phyloP scores from a whole-genome alignment of 2,888 invertebrate species.

The Petrolisthes cinctipes region DNA sequence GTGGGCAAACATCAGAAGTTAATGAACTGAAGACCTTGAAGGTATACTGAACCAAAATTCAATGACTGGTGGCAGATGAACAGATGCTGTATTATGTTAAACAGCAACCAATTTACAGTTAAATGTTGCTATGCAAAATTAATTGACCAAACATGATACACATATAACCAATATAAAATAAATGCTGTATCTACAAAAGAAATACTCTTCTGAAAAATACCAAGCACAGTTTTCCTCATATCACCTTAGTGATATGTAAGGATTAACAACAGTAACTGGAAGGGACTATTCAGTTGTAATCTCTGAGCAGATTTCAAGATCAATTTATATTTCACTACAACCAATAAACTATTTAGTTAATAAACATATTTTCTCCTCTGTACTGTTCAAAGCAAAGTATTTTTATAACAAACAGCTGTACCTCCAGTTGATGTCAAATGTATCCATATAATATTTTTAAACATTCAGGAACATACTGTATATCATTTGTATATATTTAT shows the following conservation, averaged over 20 bases:
- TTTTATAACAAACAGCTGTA: neutral
- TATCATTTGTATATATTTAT: slow-evolving; percentile 12
- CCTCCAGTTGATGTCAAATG: neutral
- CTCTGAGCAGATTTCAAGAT: slow-evolving; percentile 8
- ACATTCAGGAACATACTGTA: slow-evolving; percentile 8
- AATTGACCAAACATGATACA: slow-evolving; percentile 7
- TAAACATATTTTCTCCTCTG: neutral
- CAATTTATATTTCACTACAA: slow-evolving; percentile 1
- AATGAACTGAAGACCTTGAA: slow-evolving; percentile 19
- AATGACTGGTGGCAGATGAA: neutral
- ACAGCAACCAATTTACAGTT: neutral
- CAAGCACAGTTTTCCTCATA: neutral
- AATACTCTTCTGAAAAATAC: neutral
- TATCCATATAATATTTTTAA: neutral
- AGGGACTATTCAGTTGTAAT: neutral
- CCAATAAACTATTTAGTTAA: neutral
- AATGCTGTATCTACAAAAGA: neutral
- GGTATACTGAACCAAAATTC: neutral
- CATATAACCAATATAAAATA: neutral
- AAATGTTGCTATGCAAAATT: neutral
- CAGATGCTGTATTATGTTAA: neutral
- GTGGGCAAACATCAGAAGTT: slow-evolving; percentile 39
- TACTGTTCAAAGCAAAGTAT: slow-evolving; percentile 2
- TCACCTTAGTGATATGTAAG: neutral
- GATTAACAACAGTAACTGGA: neutral